Conservation (phyloP, 2,888 invertebrate genomes). For the Antitype chi region DNA sequence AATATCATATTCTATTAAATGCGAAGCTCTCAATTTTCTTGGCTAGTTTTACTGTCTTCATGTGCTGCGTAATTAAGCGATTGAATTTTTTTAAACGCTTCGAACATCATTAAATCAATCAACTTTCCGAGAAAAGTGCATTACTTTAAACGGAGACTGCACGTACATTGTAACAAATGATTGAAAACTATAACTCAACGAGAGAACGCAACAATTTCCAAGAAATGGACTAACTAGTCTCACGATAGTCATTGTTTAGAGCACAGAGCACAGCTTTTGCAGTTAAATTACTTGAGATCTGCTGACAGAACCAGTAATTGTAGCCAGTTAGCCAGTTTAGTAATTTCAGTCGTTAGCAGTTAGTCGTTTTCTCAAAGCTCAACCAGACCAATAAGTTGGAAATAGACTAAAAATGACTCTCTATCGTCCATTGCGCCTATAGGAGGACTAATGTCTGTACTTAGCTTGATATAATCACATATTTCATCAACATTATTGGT, state of each 20-base stretch:
- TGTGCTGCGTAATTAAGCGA: conserved; percentile 22
- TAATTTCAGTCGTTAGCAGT: conserved; percentile 62
- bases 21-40: not conserved
- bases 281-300: conserved; percentile 48
- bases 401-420: conserved; percentile 44
- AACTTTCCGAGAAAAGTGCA: conserved; percentile 15
- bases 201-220: conserved; percentile 41
- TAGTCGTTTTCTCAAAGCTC: conserved; percentile 48
- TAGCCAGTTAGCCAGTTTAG: conserved; percentile 34
- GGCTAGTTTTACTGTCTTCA: not conserved
- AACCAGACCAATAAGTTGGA: conserved; percentile 44
- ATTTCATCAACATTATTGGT: conserved; percentile 50
- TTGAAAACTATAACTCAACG: conserved; percentile 52
- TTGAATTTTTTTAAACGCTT: conserved; percentile 23
- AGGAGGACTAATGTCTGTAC: conserved; percentile 28
- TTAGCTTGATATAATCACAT: conserved; percentile 43
- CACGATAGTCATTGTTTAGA: conserved; percentile 56
- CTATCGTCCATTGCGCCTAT: conserved; percentile 24
- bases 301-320: conserved; percentile 52
- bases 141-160: conserved; percentile 23
- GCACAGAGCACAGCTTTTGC: conserved; percentile 37
- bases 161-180: conserved; percentile 47
- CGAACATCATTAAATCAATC: conserved; percentile 23
- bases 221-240: conserved; percentile 52
- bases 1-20: not conserved